Base-by-base conservation (phyloP, 1,140 invertebrate species). In the Dendroctonus valens region DNA sequence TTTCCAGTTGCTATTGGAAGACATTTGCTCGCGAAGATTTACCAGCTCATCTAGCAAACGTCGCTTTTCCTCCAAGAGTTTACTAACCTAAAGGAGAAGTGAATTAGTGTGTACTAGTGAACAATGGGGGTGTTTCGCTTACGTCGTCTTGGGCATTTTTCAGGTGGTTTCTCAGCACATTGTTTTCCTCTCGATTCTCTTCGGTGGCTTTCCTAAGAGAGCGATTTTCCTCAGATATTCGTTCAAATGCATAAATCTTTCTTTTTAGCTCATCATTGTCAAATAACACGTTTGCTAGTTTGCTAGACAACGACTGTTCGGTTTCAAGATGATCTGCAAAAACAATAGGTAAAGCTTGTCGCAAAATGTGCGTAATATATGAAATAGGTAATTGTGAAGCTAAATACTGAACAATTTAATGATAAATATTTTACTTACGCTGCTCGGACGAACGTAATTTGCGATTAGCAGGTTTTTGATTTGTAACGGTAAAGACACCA, bases 401-500 rank as follows among this genome's bases (percentile, higher is more conserved):
- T n/a, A n/a, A n/a, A n/a, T n/a, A n/a, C n/a, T n/a, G n/a, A n/a
- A 26, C 26, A 26, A 26, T 26, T 26, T 26, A 26, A 3, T 26
- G 26, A 26, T 26, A 26, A 26, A 26, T 26, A 26, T 26, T 26
- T 26, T 26, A 26, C 26, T 26, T 26, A 26, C 26, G 1, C 26
- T 26, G 26, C 26, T 26, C 26, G 1, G 26, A 26, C 26, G 26
- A 26, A 26, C 26, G 26, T 26, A 26, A 26, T 26, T 26, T 26
- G 26, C 26, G 26, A 26, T 26, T 26, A 2, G 59, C 55, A 37
- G 67, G 63, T n/a, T 55, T 61, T 9, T 58, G 54, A 15, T 52
- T 63, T 61, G 89, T 85, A 26, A 96, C 84, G 64, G 86, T 83
- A 46, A 95, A 86, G 1, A 91, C 79, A 5, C 93, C 93, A 60